Conservation (phyloP, 2,113 vertebrate genomes). For the Zapornia atra region DNA sequence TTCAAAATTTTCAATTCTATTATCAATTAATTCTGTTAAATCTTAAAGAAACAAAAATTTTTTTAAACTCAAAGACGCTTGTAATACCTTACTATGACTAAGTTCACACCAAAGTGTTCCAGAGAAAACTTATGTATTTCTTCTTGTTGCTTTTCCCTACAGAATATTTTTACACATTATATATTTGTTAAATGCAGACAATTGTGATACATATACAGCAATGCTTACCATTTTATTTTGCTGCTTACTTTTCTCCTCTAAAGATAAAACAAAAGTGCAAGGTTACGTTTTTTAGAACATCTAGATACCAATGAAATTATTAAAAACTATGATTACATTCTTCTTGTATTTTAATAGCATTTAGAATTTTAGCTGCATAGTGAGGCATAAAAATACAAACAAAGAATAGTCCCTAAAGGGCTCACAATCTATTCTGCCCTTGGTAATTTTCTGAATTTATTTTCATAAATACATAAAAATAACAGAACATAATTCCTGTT, state of each 20-base stretch:
- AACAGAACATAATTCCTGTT: background rate
- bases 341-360: background rate
- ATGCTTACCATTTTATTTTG: background rate
- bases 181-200: background rate
- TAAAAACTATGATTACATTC: background rate
- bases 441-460: background rate
- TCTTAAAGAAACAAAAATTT: background rate
- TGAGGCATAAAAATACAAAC: background rate
- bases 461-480: background rate
- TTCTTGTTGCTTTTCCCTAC: background rate
- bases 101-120: background rate
- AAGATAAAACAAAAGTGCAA: background rate
- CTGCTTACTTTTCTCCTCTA: background rate
- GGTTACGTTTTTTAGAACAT: background rate
- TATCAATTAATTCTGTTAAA: background rate
- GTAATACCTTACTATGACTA: background rate
- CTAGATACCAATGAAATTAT: background rate
- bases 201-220: background rate
- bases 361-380: background rate
- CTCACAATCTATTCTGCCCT: background rate
- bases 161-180: background rate
- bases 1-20: background rate
- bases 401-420: background rate
- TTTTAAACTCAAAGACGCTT: background rate
- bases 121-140: background rate